Percentiles rank a stretch among this genome's conserved stretches.
phyloP scores from a whole-genome alignment of 2,113 vertebrate species.

The Bungarus multicinctus region DNA sequence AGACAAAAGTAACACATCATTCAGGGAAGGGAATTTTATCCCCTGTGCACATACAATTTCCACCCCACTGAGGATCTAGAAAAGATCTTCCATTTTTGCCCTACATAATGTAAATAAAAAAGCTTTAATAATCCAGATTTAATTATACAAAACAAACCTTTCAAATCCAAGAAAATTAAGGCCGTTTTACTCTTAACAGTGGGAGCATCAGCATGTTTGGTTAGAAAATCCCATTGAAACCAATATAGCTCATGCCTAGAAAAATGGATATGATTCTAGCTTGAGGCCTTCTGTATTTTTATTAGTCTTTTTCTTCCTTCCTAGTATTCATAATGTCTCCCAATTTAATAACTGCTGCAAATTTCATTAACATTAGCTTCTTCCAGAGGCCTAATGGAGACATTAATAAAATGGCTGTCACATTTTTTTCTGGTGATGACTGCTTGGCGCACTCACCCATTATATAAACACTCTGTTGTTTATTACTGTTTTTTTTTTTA shows the following conservation, averaged over 20 bases:
- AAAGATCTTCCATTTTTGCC: not conserved
- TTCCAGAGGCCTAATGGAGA: slow-evolving; percentile 25
- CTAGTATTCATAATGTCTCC: slow-evolving; percentile 18
- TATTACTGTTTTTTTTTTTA: slow-evolving; percentile 19
- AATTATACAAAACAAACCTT: not conserved
- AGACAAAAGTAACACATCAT: not conserved
- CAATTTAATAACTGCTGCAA: slow-evolving; percentile 8
- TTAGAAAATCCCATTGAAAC: not conserved
- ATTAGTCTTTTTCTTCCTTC: slow-evolving; percentile 24
- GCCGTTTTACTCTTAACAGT: not conserved
- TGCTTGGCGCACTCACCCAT: not conserved
- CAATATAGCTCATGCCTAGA: not conserved
- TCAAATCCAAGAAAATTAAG: not conserved
- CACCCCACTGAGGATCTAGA: not conserved
- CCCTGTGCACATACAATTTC: not conserved
- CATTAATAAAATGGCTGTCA: slow-evolving; percentile 19
- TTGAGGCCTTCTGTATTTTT: slow-evolving; percentile 17
- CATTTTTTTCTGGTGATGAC: accelerated
- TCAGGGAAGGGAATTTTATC: not conserved
- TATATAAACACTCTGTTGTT: slow-evolving; percentile 31
- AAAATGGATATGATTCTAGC: not conserved
- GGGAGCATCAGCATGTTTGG: not conserved
- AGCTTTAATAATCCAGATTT: not conserved
- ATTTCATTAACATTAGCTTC: slow-evolving; percentile 24
- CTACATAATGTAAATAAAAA: not conserved